Base-by-base conservation (phyloP, 2,797 vertebrate genomes). In the Pyrocephalus nanus region DNA sequence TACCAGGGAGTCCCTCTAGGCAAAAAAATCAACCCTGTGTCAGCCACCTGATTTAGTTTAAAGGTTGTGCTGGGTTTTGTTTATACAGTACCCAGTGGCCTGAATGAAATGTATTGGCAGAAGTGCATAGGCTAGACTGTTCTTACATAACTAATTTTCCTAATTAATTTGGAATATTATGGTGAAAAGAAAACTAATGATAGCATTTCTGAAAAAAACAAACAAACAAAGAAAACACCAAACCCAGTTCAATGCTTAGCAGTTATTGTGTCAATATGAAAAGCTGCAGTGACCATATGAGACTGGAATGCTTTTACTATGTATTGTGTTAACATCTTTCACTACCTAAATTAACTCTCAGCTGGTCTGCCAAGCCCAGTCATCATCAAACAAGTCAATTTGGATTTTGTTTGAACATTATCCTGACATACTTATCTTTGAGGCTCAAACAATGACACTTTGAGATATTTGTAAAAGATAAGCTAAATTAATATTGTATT, bases 71-170 rank as follows among this genome's bases (percentile, higher is more conserved):
- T 83, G 76, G 20, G 6, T 80, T 77, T 83, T 88, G 51, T 86
- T 93, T 91, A 36, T 55, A 27, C 42, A 34, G 51, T 69, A 75
- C 51, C 30, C 43, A n/a, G 20, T 83, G 72, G 45, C 40, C 60
- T 82, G 67, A 71, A 57, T 15, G n/a, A 69, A 81, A 88, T 23
- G 40, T 65, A 60, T 40, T 85, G 88, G 60, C 84, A 80, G 57
- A 54, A 69, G 29, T 50, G 29, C 25, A 7, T 42, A 47, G 57
- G 34, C 40, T 62, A 27, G 20, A 65, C 69, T 82, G 8, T 82
- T 83, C 75, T 96, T 89, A 77, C 32, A 12, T 83, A 93, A 95
- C 23, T 54, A 22, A n/a, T 71, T 96, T 88, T 91, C 58, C 50
- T 91, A 91, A 92, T 90, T 87, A 93, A 54, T 90, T 83, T 83